Conservation (phyloP, 2,113 vertebrate genomes). For the Thalassoma bifasciatum region DNA sequence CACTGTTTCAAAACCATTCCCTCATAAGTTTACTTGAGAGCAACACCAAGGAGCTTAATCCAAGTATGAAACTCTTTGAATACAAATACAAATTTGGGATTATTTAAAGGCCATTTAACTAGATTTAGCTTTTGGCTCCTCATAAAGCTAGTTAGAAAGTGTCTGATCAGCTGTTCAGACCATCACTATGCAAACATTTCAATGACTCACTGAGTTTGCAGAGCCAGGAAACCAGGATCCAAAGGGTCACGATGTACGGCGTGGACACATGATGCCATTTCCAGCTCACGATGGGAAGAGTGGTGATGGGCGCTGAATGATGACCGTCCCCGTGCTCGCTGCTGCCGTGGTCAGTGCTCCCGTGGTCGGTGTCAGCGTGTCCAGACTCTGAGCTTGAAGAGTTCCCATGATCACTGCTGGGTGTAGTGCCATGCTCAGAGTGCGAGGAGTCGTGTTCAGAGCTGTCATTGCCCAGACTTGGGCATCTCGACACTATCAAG, state of each 20-base stretch:
- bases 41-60: no score
- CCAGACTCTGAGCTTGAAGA: neutral
- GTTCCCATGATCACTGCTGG: neutral
- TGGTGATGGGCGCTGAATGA: conserved; percentile 48
- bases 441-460: no score
- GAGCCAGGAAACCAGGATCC: conserved; percentile 83
- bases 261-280: conserved; percentile 78
- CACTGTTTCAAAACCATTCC: no score
- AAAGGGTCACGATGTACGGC: conserved; percentile 81
- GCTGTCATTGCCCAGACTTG: neutral
- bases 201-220: conserved; percentile 82
- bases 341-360: neutral
- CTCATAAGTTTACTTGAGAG: no score
- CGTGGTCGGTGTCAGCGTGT: neutral
- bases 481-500: conserved; percentile 33
- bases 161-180: neutral
- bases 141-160: neutral
- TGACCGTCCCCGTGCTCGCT: conserved; percentile 19
- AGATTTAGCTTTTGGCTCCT: neutral
- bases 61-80: neutral
- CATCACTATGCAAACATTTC: neutral
- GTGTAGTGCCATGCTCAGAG: rapidly evolving
- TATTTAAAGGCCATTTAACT: neutral
- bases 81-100: neutral
- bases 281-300: conserved; percentile 83